Conservation (phyloP, 2,888 invertebrate species). For the Synanthedon myopaeformis region DNA sequence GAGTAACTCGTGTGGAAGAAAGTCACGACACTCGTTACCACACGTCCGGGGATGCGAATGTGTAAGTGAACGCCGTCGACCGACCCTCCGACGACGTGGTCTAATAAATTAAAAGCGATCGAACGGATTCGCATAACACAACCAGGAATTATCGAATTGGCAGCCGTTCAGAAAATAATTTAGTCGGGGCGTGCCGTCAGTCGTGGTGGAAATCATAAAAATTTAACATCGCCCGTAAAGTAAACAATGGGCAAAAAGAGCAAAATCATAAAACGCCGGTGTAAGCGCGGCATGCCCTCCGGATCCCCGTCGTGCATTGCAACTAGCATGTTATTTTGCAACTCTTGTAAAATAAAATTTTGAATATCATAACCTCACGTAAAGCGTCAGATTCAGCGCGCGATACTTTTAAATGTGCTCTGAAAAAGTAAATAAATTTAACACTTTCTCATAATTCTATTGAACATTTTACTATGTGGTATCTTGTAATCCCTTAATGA, state of each 20-base stretch:
- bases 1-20: conserved; percentile 10
- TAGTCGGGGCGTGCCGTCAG: conserved; percentile 23
- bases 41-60: conserved; percentile 2
- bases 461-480: neutral
- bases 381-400: neutral
- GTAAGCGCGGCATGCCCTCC: conserved; percentile 33
- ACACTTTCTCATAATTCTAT: neutral
- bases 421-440: neutral
- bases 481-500: conserved; percentile 3
- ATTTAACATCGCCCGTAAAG: conserved; percentile 55
- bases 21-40: conserved; percentile 4
- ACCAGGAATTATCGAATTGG: conserved; percentile 51
- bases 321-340: conserved; percentile 21
- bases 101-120: conserved; percentile 46
- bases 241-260: conserved; percentile 66
- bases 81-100: conserved; percentile 8
- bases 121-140: conserved; percentile 30
- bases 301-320: conserved; percentile 27
- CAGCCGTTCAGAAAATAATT: conserved; percentile 59
- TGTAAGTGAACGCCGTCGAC: conserved; percentile 19
- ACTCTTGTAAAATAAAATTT: conserved; percentile 14
- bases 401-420: neutral
- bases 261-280: conserved; percentile 37
- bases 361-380: conserved; percentile 25
- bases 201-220: conserved; percentile 62